phyloP scores from a whole-genome alignment of 2,113 vertebrate species.

The Colius striatus region DNA sequence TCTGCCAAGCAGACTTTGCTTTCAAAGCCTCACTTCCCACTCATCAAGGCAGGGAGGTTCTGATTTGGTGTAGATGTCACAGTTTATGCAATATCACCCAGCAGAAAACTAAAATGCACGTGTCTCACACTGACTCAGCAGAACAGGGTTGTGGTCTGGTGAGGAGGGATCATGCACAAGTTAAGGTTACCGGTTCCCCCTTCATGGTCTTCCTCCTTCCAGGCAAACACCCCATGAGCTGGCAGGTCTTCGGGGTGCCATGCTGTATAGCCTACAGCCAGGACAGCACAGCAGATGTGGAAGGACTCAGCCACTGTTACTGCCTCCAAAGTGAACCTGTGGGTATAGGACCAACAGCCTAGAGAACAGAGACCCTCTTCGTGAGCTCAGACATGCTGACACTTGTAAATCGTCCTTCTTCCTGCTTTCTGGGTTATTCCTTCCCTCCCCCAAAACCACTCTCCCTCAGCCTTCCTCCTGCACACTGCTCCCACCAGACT shows the following conservation, averaged over 20 bases:
- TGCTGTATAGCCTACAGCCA: not conserved
- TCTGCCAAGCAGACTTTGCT: not conserved
- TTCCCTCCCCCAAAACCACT: not conserved
- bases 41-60: not conserved
- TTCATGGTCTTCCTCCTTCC: not conserved
- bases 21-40: not conserved
- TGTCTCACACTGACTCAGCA: conserved; percentile 8
- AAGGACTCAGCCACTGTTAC: not conserved
- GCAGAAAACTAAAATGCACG: not conserved
- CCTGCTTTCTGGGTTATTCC: not conserved
- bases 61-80: not conserved
- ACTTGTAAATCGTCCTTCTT: not conserved
- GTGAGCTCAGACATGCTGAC: not conserved
- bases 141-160: not conserved
- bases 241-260: not conserved
- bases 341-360: not conserved
- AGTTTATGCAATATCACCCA: conserved; percentile 22
- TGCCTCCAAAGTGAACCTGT: not conserved
- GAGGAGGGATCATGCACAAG: not conserved
- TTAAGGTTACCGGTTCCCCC: not conserved
- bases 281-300: not conserved
- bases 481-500: not conserved
- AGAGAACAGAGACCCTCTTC: not conserved
- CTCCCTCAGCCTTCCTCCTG: not conserved
- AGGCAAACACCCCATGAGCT: not conserved